Conservation (phyloP, 2,797 vertebrate species). For the Cryptoprocta ferox region DNA sequence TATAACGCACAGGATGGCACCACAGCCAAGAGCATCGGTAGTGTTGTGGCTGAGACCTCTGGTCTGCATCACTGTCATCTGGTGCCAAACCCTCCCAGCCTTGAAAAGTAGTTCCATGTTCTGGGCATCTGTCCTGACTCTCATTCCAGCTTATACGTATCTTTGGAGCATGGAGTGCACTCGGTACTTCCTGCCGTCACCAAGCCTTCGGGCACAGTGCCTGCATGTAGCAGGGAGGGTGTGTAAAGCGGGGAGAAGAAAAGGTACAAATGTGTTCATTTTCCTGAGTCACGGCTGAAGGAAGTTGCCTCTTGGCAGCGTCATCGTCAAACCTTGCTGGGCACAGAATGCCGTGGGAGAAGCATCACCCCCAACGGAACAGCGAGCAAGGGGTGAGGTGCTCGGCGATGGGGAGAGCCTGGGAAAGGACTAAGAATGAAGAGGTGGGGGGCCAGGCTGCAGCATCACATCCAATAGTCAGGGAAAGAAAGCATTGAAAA, state of each 20-base stretch:
- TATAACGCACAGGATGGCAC: neutral
- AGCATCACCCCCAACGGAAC: neutral
- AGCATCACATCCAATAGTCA: neutral
- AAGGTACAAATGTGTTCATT: neutral
- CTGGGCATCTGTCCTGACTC: neutral
- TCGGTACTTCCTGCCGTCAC: neutral
- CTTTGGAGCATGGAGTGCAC: neutral
- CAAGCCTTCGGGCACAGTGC: neutral
- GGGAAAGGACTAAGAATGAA: constrained; percentile 48
- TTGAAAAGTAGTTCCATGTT: neutral
- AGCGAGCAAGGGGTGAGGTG: neutral
- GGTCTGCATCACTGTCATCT: neutral
- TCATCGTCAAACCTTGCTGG: constrained; percentile 55
- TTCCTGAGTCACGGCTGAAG: constrained; percentile 17
- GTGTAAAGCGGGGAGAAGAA: neutral
- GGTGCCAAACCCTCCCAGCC: neutral
- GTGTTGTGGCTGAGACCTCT: neutral
- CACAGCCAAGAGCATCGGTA: neutral
- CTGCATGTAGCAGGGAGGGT: neutral
- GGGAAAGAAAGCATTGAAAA: neutral
- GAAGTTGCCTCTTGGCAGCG: constrained; percentile 56
- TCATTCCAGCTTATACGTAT: neutral
- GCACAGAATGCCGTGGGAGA: constrained; percentile 64
- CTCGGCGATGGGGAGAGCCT: constrained; percentile 6
- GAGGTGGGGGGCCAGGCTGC: neutral